These are phyloP conservation scores for Melanophora roralis DNA, from an alignment of 2,888 invertebrate species.

Conservation along the genomic window DNA sequence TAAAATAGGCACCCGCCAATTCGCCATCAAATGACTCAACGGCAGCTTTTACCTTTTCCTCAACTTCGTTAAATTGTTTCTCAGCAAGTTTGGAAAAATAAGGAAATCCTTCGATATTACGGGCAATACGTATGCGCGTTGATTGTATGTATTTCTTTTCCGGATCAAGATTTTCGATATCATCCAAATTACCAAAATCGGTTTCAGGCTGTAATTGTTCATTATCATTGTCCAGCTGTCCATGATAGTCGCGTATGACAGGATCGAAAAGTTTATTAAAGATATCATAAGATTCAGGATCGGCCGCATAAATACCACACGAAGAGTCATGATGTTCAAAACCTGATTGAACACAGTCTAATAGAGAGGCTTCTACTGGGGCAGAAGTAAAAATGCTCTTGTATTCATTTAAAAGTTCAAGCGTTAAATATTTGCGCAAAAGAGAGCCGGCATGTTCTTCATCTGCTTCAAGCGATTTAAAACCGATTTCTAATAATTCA, in stretches of 20 bases:
- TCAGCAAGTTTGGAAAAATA: slow-evolving; percentile 83
- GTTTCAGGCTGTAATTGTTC: slow-evolving; percentile 81
- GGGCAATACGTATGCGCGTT: slow-evolving; percentile 82
- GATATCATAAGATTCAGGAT: slow-evolving; percentile 81
- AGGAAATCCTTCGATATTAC: slow-evolving; percentile 80
- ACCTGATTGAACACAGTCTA: slow-evolving; percentile 82
- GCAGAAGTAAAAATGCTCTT: slow-evolving; percentile 79
- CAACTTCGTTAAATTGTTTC: slow-evolving; percentile 81
- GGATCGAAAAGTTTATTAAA: slow-evolving; percentile 83
- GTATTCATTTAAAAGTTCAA: slow-evolving; percentile 79
- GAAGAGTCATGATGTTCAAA: slow-evolving; percentile 81
- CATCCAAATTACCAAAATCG: slow-evolving; percentile 81
- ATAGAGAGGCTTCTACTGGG: slow-evolving; percentile 79
- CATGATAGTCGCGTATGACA: slow-evolving; percentile 83
- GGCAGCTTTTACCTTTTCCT: slow-evolving; percentile 78
- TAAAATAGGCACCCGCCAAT: slow-evolving; percentile 80
- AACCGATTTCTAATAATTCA: slow-evolving; percentile 78
- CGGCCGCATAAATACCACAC: slow-evolving; percentile 82
- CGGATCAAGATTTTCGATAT: slow-evolving; percentile 82
- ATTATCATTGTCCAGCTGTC: slow-evolving; percentile 68
- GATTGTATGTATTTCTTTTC: slow-evolving; percentile 81
- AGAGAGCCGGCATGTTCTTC: slow-evolving; percentile 79
- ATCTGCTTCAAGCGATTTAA: slow-evolving; percentile 78
- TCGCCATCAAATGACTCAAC: slow-evolving; percentile 79
- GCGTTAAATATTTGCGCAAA: slow-evolving; percentile 81